Evolutionary conservation across 1,140 invertebrate species (phyloP).

Genomic region (Manduca sexta): DNA sequence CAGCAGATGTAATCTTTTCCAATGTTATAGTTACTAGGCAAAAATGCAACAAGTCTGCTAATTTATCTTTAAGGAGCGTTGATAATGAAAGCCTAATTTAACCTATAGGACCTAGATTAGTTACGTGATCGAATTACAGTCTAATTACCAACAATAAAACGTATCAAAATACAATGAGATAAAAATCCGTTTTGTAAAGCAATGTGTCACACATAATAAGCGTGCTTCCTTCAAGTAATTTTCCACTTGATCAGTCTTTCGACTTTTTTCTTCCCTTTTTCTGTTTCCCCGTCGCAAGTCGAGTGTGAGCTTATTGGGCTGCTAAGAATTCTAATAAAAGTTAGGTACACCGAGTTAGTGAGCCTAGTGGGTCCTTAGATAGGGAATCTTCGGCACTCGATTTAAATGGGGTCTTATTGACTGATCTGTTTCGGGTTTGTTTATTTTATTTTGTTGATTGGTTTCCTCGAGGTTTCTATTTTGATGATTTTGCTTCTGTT

Average conservation of each 20-base stretch:
- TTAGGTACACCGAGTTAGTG: slow-evolving; percentile 33
- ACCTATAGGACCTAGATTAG: no score
- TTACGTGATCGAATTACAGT: no score
- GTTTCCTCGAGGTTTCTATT: neutral
- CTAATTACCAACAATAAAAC: no score
- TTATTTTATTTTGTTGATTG: neutral
- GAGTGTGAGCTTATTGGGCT: slow-evolving; percentile 38
- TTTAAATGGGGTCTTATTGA: slow-evolving; percentile 11
- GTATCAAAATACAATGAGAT: no score
- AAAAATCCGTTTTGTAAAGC: slow-evolving; percentile 1
- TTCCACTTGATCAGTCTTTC: slow-evolving; percentile 42
- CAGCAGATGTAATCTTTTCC: no score
- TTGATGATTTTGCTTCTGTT: slow-evolving; percentile 1
- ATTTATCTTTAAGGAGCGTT: no score
- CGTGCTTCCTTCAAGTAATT: slow-evolving; percentile 37
- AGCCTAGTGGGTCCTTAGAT: slow-evolving; percentile 24
- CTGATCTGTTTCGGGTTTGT: neutral
- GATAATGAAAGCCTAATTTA: no score
- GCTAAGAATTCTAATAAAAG: slow-evolving; percentile 50
- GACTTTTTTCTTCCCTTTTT: slow-evolving; percentile 32
- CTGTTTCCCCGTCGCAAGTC: slow-evolving; percentile 27
- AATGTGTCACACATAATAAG: slow-evolving; percentile 14
- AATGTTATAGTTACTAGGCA: no score
- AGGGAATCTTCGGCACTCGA: slow-evolving; percentile 8
- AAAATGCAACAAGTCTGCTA: no score